phyloP scores from a whole-genome alignment of 2,113 vertebrate genomes.

The Chaetops frenatus region DNA sequence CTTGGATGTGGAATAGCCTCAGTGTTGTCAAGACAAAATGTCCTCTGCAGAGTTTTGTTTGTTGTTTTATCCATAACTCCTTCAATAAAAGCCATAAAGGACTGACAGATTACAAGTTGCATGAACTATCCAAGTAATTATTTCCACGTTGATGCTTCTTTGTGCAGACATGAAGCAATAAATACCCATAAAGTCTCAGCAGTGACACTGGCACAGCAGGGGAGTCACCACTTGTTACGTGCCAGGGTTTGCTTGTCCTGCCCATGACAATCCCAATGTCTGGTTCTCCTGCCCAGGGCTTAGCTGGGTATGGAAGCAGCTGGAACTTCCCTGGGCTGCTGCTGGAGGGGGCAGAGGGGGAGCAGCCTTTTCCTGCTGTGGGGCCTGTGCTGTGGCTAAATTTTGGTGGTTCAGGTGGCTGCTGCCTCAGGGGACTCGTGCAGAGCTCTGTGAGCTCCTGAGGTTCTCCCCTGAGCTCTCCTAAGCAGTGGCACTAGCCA shows the following conservation, averaged over 20 bases:
- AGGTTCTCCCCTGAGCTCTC: neutral
- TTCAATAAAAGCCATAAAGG: neutral
- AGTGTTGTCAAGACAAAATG: neutral
- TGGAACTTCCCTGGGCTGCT: neutral
- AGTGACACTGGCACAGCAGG: neutral
- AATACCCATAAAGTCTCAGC: neutral
- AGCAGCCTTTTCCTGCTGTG: neutral
- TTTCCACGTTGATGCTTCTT: slow-evolving; percentile 2
- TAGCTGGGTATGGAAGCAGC: neutral
- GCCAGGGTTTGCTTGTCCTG: neutral
- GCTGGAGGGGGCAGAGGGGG: neutral
- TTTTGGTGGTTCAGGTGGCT: neutral
- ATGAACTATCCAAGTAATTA: slow-evolving; percentile 29
- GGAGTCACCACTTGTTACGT: neutral
- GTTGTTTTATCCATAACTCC: slow-evolving; percentile 10
- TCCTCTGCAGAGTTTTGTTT: neutral
- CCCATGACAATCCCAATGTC: neutral
- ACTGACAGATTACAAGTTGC: slow-evolving; percentile 3
- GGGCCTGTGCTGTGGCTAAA: neutral
- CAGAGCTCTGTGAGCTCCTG: neutral
- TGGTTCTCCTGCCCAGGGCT: neutral
- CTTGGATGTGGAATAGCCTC: neutral
- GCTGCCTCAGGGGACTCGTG: no score
- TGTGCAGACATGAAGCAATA: neutral
- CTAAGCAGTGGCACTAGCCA: no score